Conservation (phyloP, 2,888 invertebrate genomes). For the Amphipyra tragopoginis region DNA sequence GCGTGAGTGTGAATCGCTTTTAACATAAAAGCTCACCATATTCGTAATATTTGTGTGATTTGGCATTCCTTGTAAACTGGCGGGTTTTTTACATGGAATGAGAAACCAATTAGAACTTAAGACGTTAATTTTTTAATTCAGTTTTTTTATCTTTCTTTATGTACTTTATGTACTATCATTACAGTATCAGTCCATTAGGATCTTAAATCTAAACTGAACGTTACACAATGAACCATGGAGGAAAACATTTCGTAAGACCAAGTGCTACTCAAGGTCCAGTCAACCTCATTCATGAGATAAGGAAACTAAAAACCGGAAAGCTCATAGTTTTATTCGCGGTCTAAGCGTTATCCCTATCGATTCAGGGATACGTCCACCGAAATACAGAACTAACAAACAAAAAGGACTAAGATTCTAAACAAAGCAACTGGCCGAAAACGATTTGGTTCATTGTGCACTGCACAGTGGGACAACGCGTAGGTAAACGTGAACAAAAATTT, state of each 20-base stretch:
- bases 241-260: slow-evolving; percentile 76
- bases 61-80: slow-evolving; percentile 40
- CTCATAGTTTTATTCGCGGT: slow-evolving; percentile 58
- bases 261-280: slow-evolving; percentile 73
- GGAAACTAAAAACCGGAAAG: slow-evolving; percentile 72
- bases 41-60: slow-evolving; percentile 48
- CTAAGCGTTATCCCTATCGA: slow-evolving; percentile 74
- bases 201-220: slow-evolving; percentile 44
- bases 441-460: slow-evolving; percentile 61
- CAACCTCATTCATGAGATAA: slow-evolving; percentile 73
- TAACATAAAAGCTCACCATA: slow-evolving; percentile 70
- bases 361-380: slow-evolving; percentile 72
- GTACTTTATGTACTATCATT: slow-evolving; percentile 27
- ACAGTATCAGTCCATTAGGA: slow-evolving; percentile 21
- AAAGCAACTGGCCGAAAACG: slow-evolving; percentile 68
- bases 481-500: slow-evolving; percentile 73
- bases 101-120: slow-evolving; percentile 65
- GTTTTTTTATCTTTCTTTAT: slow-evolving; percentile 2
- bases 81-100: slow-evolving; percentile 40
- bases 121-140: slow-evolving; percentile 16
- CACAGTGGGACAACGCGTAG: slow-evolving; percentile 67
- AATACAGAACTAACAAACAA: slow-evolving; percentile 70
- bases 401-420: slow-evolving; percentile 67
- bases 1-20: slow-evolving; percentile 77
- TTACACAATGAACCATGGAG: slow-evolving; percentile 71